A percentile compares a stretch with the other conserved stretches of the same genome.
phyloP scores from a whole-genome alignment of 2,797 vertebrate species.

The Karalla daura region DNA sequence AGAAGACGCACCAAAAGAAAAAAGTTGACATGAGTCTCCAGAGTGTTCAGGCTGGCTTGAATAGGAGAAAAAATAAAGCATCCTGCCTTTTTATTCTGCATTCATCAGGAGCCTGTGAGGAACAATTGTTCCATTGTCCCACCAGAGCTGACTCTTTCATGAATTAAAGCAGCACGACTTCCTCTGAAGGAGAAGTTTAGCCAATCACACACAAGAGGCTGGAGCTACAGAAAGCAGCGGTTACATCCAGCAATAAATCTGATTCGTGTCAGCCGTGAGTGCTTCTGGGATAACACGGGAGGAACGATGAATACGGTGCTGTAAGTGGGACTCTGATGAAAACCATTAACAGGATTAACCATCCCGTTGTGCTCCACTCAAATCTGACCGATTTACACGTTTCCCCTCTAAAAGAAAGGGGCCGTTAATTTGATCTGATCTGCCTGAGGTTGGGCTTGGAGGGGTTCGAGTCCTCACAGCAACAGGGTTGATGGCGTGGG shows the following conservation, averaged over 20 bases:
- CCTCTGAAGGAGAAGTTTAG: conserved; percentile 66
- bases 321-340: conserved; percentile 73
- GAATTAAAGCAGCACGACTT: conserved; percentile 73
- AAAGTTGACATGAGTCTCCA: conserved; percentile 65
- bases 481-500: too few relatives aligned
- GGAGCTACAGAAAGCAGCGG: conserved; percentile 28
- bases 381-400: too few relatives aligned
- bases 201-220: conserved; percentile 12
- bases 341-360: conserved; percentile 83
- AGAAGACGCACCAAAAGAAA: too few relatives aligned
- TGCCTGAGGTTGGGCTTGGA: too few relatives aligned
- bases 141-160: conserved; percentile 48
- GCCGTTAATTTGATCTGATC: too few relatives aligned
- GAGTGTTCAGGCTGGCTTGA: conserved; percentile 67
- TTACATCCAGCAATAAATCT: conserved; percentile 42
- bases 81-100: conserved; percentile 79
- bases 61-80: conserved; percentile 59
- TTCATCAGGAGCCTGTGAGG: conserved; percentile 64
- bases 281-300: conserved; percentile 37
- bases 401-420: too few relatives aligned
- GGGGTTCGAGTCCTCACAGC: too few relatives aligned
- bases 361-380: too few relatives aligned
- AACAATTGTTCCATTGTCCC: conserved; percentile 82
- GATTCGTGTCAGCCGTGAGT: conserved; percentile 27
- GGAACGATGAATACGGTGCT: too few relatives aligned